Evolutionary conservation across 92 coral and sea anemone genomes (phyloP).

Genomic region (Diadumene lineata): DNA sequence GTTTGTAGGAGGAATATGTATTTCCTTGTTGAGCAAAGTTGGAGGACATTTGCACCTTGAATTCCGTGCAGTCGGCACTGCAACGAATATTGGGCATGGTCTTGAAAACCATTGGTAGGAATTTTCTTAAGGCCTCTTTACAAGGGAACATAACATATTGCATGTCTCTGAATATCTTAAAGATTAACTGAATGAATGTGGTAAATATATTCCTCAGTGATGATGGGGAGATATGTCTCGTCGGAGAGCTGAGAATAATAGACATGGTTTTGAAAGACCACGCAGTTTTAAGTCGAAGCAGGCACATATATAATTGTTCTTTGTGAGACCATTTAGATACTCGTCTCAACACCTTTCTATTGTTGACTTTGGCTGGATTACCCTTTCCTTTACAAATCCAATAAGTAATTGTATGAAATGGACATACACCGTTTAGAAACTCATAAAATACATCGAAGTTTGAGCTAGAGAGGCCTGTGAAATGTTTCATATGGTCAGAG

Average conservation of each 20-base stretch:
- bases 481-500: too few species aligned
- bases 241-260: conserved; percentile 38
- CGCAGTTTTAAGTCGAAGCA: conserved; percentile 47
- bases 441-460: too few species aligned
- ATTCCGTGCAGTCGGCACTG: conserved; percentile 66
- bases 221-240: conserved; percentile 36
- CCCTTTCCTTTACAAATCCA: too few species aligned
- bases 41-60: conserved; percentile 48
- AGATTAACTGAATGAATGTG: conserved; percentile 63
- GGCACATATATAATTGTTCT: conserved; percentile 47
- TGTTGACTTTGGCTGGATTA: neutral
- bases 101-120: conserved; percentile 63
- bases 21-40: conserved; percentile 69
- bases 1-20: conserved; percentile 58
- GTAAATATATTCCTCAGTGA: conserved; percentile 55
- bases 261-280: conserved; percentile 48
- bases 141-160: conserved; percentile 47
- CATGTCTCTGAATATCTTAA: conserved; percentile 47
- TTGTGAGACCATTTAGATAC: conserved; percentile 28
- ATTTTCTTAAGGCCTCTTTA: conserved; percentile 32
- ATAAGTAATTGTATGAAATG: too few species aligned
- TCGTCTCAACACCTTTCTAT: conserved; percentile 7
- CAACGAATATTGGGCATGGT: conserved; percentile 63
- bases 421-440: too few species aligned
- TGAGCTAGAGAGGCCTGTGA: too few species aligned